Evolutionary conservation across 1,140 invertebrate species (phyloP).

Genomic region (Drosophila asahinai): DNA sequence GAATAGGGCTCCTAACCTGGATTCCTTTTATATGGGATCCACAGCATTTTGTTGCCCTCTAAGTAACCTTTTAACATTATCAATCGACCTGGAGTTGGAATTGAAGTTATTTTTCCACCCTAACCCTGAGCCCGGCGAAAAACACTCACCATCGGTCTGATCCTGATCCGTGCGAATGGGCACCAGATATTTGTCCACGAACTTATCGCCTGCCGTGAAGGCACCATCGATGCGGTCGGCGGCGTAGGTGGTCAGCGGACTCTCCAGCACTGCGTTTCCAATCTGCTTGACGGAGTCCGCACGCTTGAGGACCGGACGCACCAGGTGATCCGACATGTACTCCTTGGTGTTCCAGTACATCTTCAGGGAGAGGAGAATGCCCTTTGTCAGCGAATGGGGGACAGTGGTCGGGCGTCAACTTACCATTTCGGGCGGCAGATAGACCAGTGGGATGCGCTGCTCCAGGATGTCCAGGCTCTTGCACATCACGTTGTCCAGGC

Average conservation of each 20-base stretch:
- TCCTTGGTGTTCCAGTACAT: conserved; percentile 91
- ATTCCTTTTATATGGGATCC: conserved; percentile 1
- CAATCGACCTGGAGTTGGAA: conserved; percentile 9
- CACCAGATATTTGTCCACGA: conserved; percentile 91
- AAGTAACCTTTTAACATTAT: conserved; percentile 1
- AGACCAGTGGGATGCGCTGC: conserved; percentile 90
- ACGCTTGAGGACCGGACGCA: conserved; percentile 89
- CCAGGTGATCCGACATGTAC: conserved; percentile 89
- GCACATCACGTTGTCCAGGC: conserved; percentile 91
- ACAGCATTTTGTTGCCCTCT: not conserved
- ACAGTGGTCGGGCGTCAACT: conserved; percentile 64
- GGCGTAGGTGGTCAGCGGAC: conserved; percentile 89
- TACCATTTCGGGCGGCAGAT: conserved; percentile 91
- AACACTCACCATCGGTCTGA: conserved; percentile 86
- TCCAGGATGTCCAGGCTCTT: conserved; percentile 92
- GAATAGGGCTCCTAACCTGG: not conserved
- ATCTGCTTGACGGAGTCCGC: conserved; percentile 92
- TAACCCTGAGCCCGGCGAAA: not conserved
- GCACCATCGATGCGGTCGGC: conserved; percentile 90
- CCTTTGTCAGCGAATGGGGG: conserved; percentile 50
- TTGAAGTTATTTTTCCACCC: conserved; percentile 1
- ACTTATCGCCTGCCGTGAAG: conserved; percentile 90
- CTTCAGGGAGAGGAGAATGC: conserved; percentile 85
- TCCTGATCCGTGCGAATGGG: conserved; percentile 88
- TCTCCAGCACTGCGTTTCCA: conserved; percentile 88